Evolutionary conservation across 1,140 invertebrate genomes (phyloP).

Genomic region (Lamellibrachia luymesi): DNA sequence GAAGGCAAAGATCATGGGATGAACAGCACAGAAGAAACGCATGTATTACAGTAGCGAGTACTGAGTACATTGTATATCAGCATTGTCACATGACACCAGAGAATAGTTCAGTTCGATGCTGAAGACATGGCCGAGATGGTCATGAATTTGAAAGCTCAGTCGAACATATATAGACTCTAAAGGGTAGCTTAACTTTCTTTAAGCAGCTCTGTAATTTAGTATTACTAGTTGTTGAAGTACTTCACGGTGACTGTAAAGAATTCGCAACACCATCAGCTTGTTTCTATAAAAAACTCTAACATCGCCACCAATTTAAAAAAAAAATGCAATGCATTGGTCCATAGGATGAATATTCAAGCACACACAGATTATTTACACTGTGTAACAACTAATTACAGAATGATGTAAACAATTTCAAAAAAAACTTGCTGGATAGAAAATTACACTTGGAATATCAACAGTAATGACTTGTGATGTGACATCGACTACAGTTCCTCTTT

Average conservation of each 20-base stretch:
- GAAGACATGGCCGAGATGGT: not conserved
- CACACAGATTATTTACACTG: not conserved
- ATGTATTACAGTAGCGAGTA: not conserved
- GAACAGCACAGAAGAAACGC: not conserved
- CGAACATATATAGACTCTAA: not conserved
- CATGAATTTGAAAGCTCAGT: not conserved
- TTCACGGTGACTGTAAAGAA: not conserved
- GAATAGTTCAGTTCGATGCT: not conserved
- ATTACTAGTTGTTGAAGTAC: not conserved
- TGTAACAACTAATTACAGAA: not conserved
- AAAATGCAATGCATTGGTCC: not conserved
- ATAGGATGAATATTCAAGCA: not conserved
- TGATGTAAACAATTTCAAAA: not conserved
- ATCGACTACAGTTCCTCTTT: constrained; percentile 50
- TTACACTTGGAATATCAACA: not conserved
- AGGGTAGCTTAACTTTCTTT: not conserved
- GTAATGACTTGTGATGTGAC: not conserved
- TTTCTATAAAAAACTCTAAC: too few relatives aligned
- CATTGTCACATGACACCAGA: not conserved
- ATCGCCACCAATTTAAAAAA: not conserved
- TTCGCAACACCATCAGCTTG: not conserved
- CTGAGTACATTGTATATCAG: not conserved
- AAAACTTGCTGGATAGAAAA: not conserved
- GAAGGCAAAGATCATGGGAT: not conserved
- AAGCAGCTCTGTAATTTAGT: too few relatives aligned